These are phyloP conservation scores for Laothoe populi DNA, from an alignment of 2,888 invertebrate genomes.

Conservation along the genomic window DNA sequence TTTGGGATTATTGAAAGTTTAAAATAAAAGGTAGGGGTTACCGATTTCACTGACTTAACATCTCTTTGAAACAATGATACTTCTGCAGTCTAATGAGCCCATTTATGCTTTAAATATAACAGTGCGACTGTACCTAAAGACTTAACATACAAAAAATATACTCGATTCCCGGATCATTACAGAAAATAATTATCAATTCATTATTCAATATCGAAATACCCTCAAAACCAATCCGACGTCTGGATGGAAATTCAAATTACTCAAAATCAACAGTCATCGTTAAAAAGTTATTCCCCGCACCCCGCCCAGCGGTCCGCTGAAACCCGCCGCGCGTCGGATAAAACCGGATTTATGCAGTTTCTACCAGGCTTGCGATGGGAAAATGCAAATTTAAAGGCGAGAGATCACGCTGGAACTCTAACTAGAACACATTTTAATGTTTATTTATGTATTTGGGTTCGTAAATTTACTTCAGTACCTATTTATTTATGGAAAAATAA, in stretches of 20 bases:
- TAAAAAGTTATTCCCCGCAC: slow-evolving; percentile 19
- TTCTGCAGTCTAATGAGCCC: no score
- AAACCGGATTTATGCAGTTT: slow-evolving; percentile 62
- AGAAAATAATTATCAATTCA: slow-evolving; percentile 11
- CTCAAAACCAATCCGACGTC: slow-evolving; percentile 4
- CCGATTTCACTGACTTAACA: no score
- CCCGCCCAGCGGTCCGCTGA: slow-evolving; percentile 34
- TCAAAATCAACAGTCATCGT: slow-evolving; percentile 19
- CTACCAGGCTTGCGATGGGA: slow-evolving; percentile 45
- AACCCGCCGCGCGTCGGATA: slow-evolving; percentile 53
- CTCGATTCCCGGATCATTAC: not conserved
- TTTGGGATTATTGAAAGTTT: no score
- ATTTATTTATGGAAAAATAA: no score
- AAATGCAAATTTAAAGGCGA: slow-evolving; percentile 56
- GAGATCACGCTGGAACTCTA: slow-evolving; percentile 47
- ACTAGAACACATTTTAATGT: slow-evolving; percentile 18
- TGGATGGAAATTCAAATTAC: slow-evolving; percentile 13
- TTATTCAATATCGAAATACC: not conserved
- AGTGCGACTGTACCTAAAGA: no score
- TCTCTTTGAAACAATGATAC: no score
- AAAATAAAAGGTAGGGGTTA: no score
- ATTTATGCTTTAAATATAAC: no score
- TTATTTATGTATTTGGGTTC: slow-evolving; percentile 2
- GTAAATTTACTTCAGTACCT: not conserved
- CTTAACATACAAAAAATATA: no score